Evolutionary conservation across 2,888 invertebrate genomes (phyloP).

Genomic region (Mayetiola destructor): DNA sequence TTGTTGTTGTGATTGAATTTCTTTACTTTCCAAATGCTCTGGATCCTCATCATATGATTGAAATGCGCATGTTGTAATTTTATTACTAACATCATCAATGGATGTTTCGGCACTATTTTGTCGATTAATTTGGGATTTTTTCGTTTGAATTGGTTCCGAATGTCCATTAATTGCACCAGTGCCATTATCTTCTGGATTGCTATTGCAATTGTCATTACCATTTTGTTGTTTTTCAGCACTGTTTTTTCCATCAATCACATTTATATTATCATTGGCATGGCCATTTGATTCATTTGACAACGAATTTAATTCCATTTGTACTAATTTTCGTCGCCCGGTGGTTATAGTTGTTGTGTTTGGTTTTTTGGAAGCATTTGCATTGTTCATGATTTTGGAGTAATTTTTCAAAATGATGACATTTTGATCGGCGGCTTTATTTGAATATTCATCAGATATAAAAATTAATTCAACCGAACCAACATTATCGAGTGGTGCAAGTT

Average conservation of each 20-base stretch:
- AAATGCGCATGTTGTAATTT: conserved; percentile 20
- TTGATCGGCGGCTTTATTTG: conserved; percentile 18
- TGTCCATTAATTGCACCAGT: not conserved
- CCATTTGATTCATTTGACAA: too few species aligned
- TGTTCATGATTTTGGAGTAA: too few species aligned
- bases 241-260: too few species aligned
- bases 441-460: conserved; percentile 22
- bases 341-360: too few species aligned
- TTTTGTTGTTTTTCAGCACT: not conserved
- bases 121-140: not conserved
- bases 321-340: too few species aligned
- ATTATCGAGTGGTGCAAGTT: conserved; percentile 19
- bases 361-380: too few species aligned
- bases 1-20: not conserved
- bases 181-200: not conserved
- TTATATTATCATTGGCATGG: too few species aligned
- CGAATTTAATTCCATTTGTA: too few species aligned
- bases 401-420: conserved; percentile 14
- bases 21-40: conserved; percentile 20
- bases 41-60: conserved; percentile 21
- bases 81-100: conserved; percentile 21
- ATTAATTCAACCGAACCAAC: conserved; percentile 22
- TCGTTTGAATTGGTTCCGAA: not conserved
- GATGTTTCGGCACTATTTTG: conserved; percentile 15
- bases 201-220: not conserved